phyloP scores from a whole-genome alignment of 1,140 invertebrate genomes.

The Pteromalus puparum region DNA sequence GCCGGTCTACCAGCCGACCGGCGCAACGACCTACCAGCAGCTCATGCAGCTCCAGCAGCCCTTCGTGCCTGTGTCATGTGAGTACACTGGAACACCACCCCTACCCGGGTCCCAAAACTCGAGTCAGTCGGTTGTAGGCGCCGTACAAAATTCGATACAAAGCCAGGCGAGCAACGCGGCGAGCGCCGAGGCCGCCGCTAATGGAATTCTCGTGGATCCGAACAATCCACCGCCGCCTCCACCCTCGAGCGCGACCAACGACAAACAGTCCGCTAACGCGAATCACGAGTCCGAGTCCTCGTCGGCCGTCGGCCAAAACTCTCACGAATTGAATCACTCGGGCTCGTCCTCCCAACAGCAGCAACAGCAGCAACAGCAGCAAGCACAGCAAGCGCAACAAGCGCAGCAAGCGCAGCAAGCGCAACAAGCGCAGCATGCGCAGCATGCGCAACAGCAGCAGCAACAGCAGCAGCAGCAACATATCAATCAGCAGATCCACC shows the following conservation, averaged over 20 bases:
- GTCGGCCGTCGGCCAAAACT: slow-evolving; percentile 68
- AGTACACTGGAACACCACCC: slow-evolving; percentile 86
- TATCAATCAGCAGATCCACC: slow-evolving; percentile 61
- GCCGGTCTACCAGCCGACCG: slow-evolving; percentile 93
- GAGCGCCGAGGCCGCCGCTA: slow-evolving; percentile 60
- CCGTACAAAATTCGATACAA: slow-evolving; percentile 71
- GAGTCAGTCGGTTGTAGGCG: slow-evolving; percentile 71
- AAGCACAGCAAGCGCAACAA: slow-evolving; percentile 38
- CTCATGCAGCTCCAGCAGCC: slow-evolving; percentile 96
- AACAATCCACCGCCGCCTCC: slow-evolving; percentile 75
- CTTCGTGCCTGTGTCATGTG: slow-evolving; percentile 94
- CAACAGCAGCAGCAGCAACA: slow-evolving; percentile 56
- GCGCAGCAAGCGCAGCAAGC: slow-evolving; percentile 46
- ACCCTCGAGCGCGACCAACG: slow-evolving; percentile 55
- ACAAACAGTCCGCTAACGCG: slow-evolving; percentile 27
- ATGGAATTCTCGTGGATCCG: slow-evolving; percentile 77
- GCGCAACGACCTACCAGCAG: slow-evolving; percentile 93
- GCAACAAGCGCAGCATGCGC: too few relatives aligned
- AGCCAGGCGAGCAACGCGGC: slow-evolving; percentile 64
- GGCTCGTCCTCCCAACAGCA: slow-evolving; percentile 55
- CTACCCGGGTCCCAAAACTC: slow-evolving; percentile 76
- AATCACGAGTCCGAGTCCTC: slow-evolving; percentile 57
- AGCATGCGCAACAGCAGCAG: slow-evolving; percentile 37
- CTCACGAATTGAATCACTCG: slow-evolving; percentile 74
- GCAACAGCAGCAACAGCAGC: slow-evolving; percentile 41